Conservation (phyloP, 2,113 vertebrate species). For the Corythoichthys intestinalis region DNA sequence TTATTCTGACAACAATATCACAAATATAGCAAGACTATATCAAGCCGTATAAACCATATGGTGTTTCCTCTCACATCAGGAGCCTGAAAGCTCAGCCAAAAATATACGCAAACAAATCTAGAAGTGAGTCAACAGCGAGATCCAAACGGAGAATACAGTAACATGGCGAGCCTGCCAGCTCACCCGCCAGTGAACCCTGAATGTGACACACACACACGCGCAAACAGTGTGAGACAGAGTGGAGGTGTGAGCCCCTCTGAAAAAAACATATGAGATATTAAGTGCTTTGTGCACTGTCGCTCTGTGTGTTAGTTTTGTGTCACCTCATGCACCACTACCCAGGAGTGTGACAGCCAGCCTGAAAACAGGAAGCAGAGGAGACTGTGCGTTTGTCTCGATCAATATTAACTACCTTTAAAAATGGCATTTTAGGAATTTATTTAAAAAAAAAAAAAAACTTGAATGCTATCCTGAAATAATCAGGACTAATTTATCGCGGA, state of each 20-base stretch:
- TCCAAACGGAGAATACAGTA: slow-evolving; percentile 18
- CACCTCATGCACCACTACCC: slow-evolving; percentile 44
- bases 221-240: slow-evolving; percentile 35
- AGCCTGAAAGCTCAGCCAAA: slow-evolving; percentile 9
- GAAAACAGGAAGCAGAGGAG: slow-evolving; percentile 62
- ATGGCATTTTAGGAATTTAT: neutral
- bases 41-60: neutral
- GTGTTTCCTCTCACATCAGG: slow-evolving; percentile 7
- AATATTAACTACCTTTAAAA: neutral
- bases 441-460: too few relatives aligned
- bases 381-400: slow-evolving; percentile 26
- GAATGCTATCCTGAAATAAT: too few relatives aligned
- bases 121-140: slow-evolving; percentile 24
- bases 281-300: slow-evolving; percentile 13
- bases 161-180: slow-evolving; percentile 34
- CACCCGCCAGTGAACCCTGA: slow-evolving; percentile 50
- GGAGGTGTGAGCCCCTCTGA: slow-evolving; percentile 18
- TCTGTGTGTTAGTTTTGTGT: slow-evolving; percentile 21
- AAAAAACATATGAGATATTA: slow-evolving; percentile 55
- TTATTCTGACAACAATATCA: neutral
- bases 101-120: slow-evolving; percentile 33
- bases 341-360: slow-evolving; percentile 47
- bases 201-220: slow-evolving; percentile 25
- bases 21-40: neutral
- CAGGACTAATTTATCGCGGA: too few relatives aligned